phyloP scores from a whole-genome alignment of 1,140 invertebrate species.

The Homarus americanus region DNA sequence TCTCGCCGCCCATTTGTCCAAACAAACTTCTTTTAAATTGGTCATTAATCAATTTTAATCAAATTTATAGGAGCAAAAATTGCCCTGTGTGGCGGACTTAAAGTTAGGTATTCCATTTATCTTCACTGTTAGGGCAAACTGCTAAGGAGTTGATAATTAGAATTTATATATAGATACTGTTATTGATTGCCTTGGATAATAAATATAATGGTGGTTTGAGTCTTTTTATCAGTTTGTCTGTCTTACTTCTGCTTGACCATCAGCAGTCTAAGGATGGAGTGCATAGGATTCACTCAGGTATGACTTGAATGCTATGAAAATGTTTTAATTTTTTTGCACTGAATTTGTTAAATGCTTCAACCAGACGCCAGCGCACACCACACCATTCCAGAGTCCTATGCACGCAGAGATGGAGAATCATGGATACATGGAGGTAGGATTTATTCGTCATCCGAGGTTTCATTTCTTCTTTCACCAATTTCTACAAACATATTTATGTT shows the following conservation, averaged over 20 bases:
- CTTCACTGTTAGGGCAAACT: too few relatives aligned
- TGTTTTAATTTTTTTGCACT: slow-evolving; percentile 24
- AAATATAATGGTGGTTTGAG: not conserved
- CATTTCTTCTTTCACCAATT: too few relatives aligned
- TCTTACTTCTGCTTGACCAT: not conserved
- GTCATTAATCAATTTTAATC: too few relatives aligned
- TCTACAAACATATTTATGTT: not conserved
- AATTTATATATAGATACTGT: too few relatives aligned
- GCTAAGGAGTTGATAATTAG: too few relatives aligned
- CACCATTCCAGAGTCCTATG: slow-evolving; percentile 56
- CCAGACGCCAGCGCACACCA: slow-evolving; percentile 59
- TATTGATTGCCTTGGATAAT: too few relatives aligned
- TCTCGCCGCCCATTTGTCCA: too few relatives aligned
- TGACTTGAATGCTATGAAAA: slow-evolving; percentile 10
- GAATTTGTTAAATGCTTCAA: slow-evolving; percentile 48
- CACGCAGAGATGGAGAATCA: slow-evolving; percentile 44
- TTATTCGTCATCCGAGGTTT: not conserved
- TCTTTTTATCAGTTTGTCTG: slow-evolving; percentile 6
- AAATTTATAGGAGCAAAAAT: too few relatives aligned
- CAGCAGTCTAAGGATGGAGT: not conserved
- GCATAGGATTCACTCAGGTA: slow-evolving; percentile 43
- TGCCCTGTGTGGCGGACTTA: too few relatives aligned
- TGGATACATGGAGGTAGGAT: slow-evolving; percentile 43
- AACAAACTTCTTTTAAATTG: too few relatives aligned
- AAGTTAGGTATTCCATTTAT: too few relatives aligned